Evolutionary conservation across 2,888 invertebrate genomes (phyloP).

Genomic region (Chymomyza fuscimana): DNA sequence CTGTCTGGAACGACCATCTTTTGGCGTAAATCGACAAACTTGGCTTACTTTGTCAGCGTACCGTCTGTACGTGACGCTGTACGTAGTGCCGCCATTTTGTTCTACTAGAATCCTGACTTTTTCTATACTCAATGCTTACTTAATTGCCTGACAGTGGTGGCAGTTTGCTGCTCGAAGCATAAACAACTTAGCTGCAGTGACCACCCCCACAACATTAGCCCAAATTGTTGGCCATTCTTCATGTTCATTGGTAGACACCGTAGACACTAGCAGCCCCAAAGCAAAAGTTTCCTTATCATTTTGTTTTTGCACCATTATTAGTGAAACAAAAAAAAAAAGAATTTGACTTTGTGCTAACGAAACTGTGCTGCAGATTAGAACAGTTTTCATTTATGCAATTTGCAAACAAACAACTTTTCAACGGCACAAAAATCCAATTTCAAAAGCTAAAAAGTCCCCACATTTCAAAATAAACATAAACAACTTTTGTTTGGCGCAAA

Average conservation of each 20-base stretch:
- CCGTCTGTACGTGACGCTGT: constrained; percentile 9
- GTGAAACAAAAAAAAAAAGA: background rate
- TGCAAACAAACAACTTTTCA: constrained; percentile 20
- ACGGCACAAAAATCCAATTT: background rate
- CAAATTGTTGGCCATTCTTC: background rate
- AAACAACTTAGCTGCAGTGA: background rate
- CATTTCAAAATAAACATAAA: background rate
- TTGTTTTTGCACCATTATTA: constrained; percentile 7
- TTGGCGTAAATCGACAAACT: constrained; percentile 16
- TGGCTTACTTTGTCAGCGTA: constrained; percentile 15
- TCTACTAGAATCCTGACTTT: background rate
- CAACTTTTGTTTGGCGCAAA: background rate
- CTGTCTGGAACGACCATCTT: constrained; percentile 30
- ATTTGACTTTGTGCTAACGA: background rate
- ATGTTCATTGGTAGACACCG: background rate
- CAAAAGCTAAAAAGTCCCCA: background rate
- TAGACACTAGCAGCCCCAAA: background rate
- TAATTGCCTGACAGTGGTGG: background rate
- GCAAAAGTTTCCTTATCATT: constrained; percentile 4
- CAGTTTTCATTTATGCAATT: constrained; percentile 27
- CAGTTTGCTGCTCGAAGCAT: background rate
- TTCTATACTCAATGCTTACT: background rate
- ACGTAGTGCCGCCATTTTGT: background rate
- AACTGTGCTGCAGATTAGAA: constrained; percentile 22
- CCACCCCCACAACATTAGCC: background rate